phyloP scores from a whole-genome alignment of 2,113 vertebrate genomes.

The Thinocorus orbignyianus region DNA sequence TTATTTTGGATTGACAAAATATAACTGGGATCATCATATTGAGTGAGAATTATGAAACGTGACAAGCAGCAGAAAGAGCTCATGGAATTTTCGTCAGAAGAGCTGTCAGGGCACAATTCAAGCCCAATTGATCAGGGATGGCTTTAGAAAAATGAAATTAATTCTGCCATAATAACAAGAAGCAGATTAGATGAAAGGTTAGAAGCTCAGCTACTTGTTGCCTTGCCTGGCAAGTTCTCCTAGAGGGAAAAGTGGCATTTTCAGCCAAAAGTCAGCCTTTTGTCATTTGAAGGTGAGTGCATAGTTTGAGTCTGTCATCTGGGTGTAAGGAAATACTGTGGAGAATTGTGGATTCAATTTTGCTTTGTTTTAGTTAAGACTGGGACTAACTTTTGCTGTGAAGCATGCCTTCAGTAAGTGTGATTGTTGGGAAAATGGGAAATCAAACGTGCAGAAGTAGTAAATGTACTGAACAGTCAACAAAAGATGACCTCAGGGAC shows the following conservation, averaged over 20 bases:
- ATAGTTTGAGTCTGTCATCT: not conserved
- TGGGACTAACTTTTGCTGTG: not conserved
- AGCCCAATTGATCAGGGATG: not conserved
- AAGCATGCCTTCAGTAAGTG: not conserved
- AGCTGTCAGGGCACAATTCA: not conserved
- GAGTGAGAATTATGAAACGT: not conserved
- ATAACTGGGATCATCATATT: not conserved
- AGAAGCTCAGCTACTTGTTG: not conserved
- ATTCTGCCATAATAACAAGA: not conserved
- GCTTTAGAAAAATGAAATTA: slow-evolving; percentile 31
- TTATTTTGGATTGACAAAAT: not conserved
- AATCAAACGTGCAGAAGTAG: not conserved
- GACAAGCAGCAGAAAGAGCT: not conserved
- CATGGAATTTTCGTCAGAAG: not conserved
- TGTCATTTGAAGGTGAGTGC: not conserved
- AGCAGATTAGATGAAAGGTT: not conserved
- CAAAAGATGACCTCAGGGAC: not conserved
- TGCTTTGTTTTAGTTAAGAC: not conserved
- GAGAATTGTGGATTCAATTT: not conserved
- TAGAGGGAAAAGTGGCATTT: not conserved
- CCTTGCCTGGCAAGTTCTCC: not conserved
- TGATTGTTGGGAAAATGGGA: not conserved
- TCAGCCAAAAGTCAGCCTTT: not conserved
- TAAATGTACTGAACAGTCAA: not conserved
- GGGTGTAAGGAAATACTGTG: not conserved